Percentiles rank a stretch among this genome's conserved stretches.
Conservation (phyloP, 1,140 invertebrate species). For the Ceratoteleas bidentatus region DNA sequence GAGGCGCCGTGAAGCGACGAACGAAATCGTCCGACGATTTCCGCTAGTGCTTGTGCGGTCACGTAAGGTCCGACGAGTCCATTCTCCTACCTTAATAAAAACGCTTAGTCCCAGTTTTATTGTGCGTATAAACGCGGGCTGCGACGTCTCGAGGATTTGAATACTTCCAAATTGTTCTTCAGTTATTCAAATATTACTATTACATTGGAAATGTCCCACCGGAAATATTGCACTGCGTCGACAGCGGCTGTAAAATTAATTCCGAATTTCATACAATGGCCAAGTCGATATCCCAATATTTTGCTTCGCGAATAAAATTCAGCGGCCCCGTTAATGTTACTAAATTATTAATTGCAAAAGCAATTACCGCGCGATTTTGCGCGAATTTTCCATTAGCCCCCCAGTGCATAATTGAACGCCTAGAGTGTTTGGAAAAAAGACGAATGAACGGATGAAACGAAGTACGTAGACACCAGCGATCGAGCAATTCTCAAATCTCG, state of each 20-base stretch:
- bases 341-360: slow-evolving; percentile 25
- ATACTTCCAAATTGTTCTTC: slow-evolving; percentile 25
- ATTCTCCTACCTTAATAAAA: slow-evolving; percentile 16
- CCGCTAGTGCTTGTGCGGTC: slow-evolving; percentile 7
- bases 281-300: slow-evolving; percentile 20
- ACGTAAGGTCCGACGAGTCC: slow-evolving; percentile 21
- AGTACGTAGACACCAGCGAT: neutral
- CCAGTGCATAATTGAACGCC: too few relatives aligned
- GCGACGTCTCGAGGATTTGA: slow-evolving; percentile 5
- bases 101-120: slow-evolving; percentile 19
- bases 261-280: slow-evolving; percentile 5
- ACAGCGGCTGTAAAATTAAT: slow-evolving; percentile 24
- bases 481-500: slow-evolving; percentile 30
- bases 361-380: slow-evolving; percentile 5
- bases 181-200: slow-evolving; percentile 32
- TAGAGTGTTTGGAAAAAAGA: too few relatives aligned
- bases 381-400: slow-evolving; percentile 14
- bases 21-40: slow-evolving; percentile 20
- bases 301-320: slow-evolving; percentile 14
- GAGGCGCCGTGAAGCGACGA: neutral
- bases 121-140: slow-evolving; percentile 3
- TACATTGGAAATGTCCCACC: slow-evolving; percentile 9
- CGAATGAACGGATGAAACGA: too few relatives aligned
- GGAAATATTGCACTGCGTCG: slow-evolving; percentile 1
- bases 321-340: slow-evolving; percentile 8